Evolutionary conservation across 1,140 invertebrate species (phyloP), one percentile per base, ranked within the genome.

Genomic region (Danaus melanippus): DNA sequence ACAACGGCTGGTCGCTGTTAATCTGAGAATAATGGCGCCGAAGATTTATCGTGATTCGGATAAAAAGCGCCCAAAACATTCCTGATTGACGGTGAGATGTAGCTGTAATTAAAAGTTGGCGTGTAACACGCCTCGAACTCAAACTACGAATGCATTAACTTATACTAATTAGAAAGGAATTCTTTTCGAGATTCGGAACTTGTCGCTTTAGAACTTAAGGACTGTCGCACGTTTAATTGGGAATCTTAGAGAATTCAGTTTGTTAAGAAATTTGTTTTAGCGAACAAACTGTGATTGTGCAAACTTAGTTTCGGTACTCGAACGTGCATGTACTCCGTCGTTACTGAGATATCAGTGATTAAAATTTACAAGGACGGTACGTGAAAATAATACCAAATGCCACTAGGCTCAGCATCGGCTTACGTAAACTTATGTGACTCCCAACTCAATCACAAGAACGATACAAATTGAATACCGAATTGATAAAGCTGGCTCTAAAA

Each of bases 151-250:
- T 79, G 74, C 73, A 85, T 80, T 79, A 80, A 85, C 71, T 82
- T 82, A 70, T 76, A 71, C 76, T 77, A 84, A 84, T 85, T 82
- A 83, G 62, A 66, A 64, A 65, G 66, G 66, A 81, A 85, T 85
- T 85, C 82, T 85, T 85, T 79, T 69, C 62, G 72, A 79, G 71
- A 81, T 76, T 75, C 67, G 71, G 71, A 79, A 82, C 64, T 79
- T 77, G 62, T 65, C 67, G 67, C 60, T 50, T 57, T 50, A 56
- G 54, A 81, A 81, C 62, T 81, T 79, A 66, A 69, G 66, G 60
- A 78, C 68, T 73, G 74, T 77, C 71, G 71, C 79, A 67, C 74
- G 65, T 79, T 84, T 84, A 84, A 84, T 84, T 84, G 77, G 71
- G 74, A 84, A 80, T 78, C 77, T 80, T 78, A 61, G 67, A 61